phyloP scores from a whole-genome alignment of 1,140 invertebrate genomes.

The Drosophila navojoa region DNA sequence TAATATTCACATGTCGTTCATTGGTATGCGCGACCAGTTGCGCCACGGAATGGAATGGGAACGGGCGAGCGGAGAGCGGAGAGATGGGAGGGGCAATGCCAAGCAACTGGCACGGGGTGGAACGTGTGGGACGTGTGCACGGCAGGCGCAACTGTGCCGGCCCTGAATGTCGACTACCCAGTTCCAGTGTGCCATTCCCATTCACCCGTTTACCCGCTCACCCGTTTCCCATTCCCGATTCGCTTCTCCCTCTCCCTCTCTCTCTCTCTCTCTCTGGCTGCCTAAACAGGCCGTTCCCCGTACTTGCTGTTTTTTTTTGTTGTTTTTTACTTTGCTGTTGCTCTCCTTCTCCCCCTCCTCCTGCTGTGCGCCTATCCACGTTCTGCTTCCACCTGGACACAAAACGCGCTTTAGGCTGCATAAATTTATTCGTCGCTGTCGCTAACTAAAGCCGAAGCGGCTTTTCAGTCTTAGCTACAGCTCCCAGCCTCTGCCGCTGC shows the following conservation, averaged over 20 bases:
- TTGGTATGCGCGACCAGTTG: constrained; percentile 46
- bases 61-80: not conserved
- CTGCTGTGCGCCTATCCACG: not conserved
- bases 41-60: not conserved
- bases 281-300: constrained; percentile 34
- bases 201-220: not conserved
- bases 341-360: not conserved
- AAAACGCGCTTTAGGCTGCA: constrained; percentile 62
- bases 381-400: constrained; percentile 18
- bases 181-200: constrained; percentile 1
- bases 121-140: too few relatives aligned
- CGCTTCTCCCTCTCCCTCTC: not conserved
- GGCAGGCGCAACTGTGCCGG: not conserved
- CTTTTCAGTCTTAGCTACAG: constrained; percentile 42
- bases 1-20: constrained; percentile 80
- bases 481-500: constrained; percentile 3
- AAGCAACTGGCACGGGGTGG: not conserved
- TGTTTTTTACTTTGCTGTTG: not conserved
- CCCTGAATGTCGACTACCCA: not conserved
- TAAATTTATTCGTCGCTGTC: constrained; percentile 78
- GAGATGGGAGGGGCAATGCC: not conserved
- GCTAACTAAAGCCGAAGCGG: constrained; percentile 70
- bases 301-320: constrained; percentile 2
- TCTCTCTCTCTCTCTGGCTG: not conserved
- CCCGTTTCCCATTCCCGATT: not conserved